These are phyloP conservation scores for Toxotes jaculatrix DNA, from an alignment of 2,113 vertebrate genomes.

Conservation along the genomic window DNA sequence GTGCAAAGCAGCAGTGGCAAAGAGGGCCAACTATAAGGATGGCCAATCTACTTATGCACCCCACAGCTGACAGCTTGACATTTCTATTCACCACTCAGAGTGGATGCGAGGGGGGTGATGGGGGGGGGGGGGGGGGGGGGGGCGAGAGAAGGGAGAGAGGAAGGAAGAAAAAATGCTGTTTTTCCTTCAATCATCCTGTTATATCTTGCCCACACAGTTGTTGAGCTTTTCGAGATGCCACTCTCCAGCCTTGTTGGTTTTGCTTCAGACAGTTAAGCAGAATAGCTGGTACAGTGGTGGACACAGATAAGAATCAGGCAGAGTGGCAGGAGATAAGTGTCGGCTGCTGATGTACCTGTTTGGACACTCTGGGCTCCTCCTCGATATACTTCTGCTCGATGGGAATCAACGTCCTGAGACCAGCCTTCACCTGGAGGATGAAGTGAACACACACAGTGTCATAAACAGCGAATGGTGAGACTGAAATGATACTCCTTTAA, in stretches of 20 bases:
- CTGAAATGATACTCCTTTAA: not conserved
- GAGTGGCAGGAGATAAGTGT: conserved; percentile 24
- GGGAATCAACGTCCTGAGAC: conserved; percentile 94
- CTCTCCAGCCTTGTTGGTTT: conserved; percentile 69
- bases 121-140: conserved; percentile 70
- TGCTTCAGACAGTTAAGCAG: conserved; percentile 51
- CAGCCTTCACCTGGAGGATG: conserved; percentile 94
- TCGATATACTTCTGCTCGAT: conserved; percentile 99
- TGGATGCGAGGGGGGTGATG: conserved; percentile 68
- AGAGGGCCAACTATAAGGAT: conserved; percentile 85
- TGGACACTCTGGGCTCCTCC: conserved; percentile 97
- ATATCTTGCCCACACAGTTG: conserved; percentile 77
- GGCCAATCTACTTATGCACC: conserved; percentile 87
- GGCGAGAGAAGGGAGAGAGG: conserved; percentile 65
- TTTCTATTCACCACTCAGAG: conserved; percentile 86
- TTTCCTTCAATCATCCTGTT: conserved; percentile 79
- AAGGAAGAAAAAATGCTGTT: conserved; percentile 67
- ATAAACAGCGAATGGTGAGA: conserved; percentile 51
- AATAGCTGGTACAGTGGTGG: conserved; percentile 30
- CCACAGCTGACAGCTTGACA: conserved; percentile 88
- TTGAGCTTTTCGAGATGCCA: conserved; percentile 73
- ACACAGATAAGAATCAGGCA: conserved; percentile 52
- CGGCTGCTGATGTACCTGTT: conserved; percentile 89
- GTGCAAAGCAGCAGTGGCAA: conserved; percentile 84
- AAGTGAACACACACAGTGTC: conserved; percentile 63